Evolutionary conservation across 2,888 invertebrate genomes (phyloP).

Genomic region (Phaedon cochleariae): DNA sequence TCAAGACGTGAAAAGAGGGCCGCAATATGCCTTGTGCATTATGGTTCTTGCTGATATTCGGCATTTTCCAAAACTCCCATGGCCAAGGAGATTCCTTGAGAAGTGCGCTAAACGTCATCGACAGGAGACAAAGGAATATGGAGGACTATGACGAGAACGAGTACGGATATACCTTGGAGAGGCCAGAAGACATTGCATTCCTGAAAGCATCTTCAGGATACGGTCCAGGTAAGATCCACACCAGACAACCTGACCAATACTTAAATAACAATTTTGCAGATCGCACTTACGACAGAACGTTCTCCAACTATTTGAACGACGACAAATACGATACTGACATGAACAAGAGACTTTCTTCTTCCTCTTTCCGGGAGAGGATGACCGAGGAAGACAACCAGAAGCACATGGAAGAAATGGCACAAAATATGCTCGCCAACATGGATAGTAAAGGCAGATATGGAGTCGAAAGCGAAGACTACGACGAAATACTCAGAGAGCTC

Average conservation of each 20-base stretch:
- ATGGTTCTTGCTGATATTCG: slow-evolving; percentile 24
- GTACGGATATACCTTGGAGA: slow-evolving; percentile 47
- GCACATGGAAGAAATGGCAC: slow-evolving; percentile 55
- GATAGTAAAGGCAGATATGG: slow-evolving; percentile 47
- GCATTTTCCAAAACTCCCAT: slow-evolving; percentile 24
- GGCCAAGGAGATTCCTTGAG: slow-evolving; percentile 61
- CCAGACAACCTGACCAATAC: not conserved
- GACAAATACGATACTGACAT: slow-evolving; percentile 42
- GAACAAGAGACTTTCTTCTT: slow-evolving; percentile 62
- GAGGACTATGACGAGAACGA: slow-evolving; percentile 47
- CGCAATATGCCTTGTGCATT: slow-evolving; percentile 23
- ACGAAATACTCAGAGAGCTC: slow-evolving; percentile 65
- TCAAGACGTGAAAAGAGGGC: not conserved
- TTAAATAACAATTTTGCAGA: slow-evolving; percentile 16
- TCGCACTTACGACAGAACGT: slow-evolving; percentile 25
- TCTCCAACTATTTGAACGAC: slow-evolving; percentile 51
- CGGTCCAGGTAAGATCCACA: slow-evolving; percentile 31
- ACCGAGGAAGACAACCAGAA: slow-evolving; percentile 65
- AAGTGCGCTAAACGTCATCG: slow-evolving; percentile 62
- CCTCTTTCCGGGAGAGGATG: slow-evolving; percentile 66
- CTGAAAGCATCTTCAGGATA: slow-evolving; percentile 41
- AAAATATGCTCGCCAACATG: slow-evolving; percentile 50
- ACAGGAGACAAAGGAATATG: slow-evolving; percentile 61
- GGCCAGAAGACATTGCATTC: slow-evolving; percentile 48
- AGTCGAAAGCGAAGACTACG: slow-evolving; percentile 56